Evolutionary conservation across 2,113 vertebrate species (phyloP), one percentile per base, ranked within the genome.

Genomic region (Marmota monax): DNA sequence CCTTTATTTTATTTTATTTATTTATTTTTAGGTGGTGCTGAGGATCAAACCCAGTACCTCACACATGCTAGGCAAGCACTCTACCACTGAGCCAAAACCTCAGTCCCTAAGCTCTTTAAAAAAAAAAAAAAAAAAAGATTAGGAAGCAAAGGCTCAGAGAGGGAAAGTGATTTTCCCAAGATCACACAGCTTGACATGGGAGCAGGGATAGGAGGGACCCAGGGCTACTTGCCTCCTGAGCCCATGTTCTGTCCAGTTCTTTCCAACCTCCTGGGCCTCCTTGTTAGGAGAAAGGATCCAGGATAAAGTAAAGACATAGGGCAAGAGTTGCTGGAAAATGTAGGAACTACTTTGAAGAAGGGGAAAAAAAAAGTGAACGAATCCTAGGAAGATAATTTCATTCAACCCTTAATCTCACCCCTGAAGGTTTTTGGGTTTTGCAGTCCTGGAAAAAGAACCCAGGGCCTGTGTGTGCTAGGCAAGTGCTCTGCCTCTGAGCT

Each of bases 81-180:
- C 48, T 51, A 51, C 48, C 48, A 51, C 48, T 51, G 48, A 51
- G 48, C 48, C 48, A 51, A 11, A 51, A 51, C 48, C 48, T 1
- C 48, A 51, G 12, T 13, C 48, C 12, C 48, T 51, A 51, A 51
- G 12, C 48, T 51, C 48, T 51, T 51, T 90, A 39, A 39, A 39
- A 39, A 39, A 39, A 39, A 39, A 39, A 39, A 45, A 45, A 39
- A 79, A 29, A 78, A 58, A 22, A 22, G 84, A 72, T 89, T 58
- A 83, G 34, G 27, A 82, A 95, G 51, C 67, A 58, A 76, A 58
- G 78, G 70, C 23, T 83, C 37, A 74, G 58, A 32, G 67, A 63
- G 2, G 6, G 18, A 5, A 39, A 82, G 61, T 51, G 22, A 73
- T 9, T 67, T 77, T 56, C 78, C 74, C 1, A 27, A 70, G 67